Evolutionary conservation across 2,888 invertebrate genomes (phyloP).

Genomic region (Drepanosiphum platanoidis): DNA sequence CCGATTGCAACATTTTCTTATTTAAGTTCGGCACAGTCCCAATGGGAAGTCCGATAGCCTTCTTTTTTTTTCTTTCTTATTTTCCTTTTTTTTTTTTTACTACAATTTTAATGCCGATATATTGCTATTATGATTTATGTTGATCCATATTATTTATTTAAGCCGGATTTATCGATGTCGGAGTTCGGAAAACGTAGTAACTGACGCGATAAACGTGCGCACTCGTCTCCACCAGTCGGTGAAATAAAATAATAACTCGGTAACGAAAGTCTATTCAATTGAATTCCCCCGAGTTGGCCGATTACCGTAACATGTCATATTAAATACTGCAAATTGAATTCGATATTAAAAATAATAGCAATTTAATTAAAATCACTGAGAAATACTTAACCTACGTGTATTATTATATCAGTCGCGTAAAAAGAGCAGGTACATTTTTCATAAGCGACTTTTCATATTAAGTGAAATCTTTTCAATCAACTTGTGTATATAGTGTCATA

Average conservation of each 20-base stretch:
- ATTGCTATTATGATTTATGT: constrained; percentile 60
- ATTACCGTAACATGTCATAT: not conserved
- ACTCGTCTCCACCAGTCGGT: not conserved
- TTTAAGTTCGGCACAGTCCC: constrained; percentile 42
- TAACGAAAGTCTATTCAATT: not conserved
- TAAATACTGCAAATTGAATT: not conserved
- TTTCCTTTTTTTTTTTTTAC: constrained; percentile 24
- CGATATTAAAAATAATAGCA: not conserved
- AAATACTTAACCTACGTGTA: too few relatives aligned
- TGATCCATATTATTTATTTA: constrained; percentile 60
- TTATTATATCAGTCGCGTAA: too few relatives aligned
- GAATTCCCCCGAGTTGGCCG: not conserved
- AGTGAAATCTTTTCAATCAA: too few relatives aligned
- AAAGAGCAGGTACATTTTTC: too few relatives aligned
- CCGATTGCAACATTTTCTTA: constrained; percentile 56
- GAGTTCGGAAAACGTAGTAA: constrained; percentile 7
- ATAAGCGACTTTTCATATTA: too few relatives aligned
- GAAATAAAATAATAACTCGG: constrained; percentile 29
- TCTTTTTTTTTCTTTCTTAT: not conserved
- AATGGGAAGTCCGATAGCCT: constrained; percentile 41
- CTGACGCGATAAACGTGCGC: constrained; percentile 26
- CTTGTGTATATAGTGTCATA: too few relatives aligned
- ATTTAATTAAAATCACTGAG: not conserved
- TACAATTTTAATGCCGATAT: constrained; percentile 53
- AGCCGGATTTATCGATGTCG: constrained; percentile 56